Conservation (phyloP, 2,797 vertebrate genomes). For the Vespertilio murinus region DNA sequence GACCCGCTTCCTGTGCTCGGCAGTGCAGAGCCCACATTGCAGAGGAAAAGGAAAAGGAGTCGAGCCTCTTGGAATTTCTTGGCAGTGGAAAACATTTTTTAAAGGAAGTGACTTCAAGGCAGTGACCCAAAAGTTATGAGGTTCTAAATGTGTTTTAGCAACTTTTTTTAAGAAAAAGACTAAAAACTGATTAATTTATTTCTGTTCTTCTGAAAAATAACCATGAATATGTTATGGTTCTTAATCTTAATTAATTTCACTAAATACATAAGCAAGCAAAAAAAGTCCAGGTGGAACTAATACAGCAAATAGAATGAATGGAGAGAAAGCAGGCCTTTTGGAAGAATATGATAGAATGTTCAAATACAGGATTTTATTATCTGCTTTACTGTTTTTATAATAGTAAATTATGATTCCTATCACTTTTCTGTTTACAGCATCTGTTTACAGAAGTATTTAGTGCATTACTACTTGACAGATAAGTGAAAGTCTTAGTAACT, state of each 20-base stretch:
- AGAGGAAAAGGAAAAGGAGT: slow-evolving; percentile 11
- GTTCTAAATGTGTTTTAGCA: slow-evolving; percentile 23
- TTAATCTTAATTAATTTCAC: slow-evolving; percentile 48
- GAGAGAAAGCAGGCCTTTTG: not conserved
- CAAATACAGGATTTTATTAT: slow-evolving; percentile 22
- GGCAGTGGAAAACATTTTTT: not conserved
- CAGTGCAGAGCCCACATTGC: slow-evolving; percentile 24
- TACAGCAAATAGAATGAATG: not conserved
- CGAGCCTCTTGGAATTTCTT: slow-evolving; percentile 31
- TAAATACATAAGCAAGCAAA: slow-evolving; percentile 37
- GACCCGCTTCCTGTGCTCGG: not conserved
- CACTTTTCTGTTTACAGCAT: not conserved
- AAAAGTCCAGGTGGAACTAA: not conserved
- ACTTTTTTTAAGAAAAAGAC: not conserved
- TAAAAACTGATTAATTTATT: slow-evolving; percentile 28
- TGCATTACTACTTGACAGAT: not conserved
- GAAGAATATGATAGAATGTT: not conserved
- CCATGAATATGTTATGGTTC: not conserved
- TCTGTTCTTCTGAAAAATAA: slow-evolving; percentile 42
- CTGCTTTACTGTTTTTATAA: slow-evolving; percentile 3
- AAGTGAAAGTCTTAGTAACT: not conserved
- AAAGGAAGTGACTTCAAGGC: slow-evolving; percentile 48
- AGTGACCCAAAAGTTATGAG: slow-evolving; percentile 45
- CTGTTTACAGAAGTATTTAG: not conserved
- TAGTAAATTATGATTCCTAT: not conserved